Conservation (phyloP, 2,113 vertebrate genomes). For the Scomber scombrus region DNA sequence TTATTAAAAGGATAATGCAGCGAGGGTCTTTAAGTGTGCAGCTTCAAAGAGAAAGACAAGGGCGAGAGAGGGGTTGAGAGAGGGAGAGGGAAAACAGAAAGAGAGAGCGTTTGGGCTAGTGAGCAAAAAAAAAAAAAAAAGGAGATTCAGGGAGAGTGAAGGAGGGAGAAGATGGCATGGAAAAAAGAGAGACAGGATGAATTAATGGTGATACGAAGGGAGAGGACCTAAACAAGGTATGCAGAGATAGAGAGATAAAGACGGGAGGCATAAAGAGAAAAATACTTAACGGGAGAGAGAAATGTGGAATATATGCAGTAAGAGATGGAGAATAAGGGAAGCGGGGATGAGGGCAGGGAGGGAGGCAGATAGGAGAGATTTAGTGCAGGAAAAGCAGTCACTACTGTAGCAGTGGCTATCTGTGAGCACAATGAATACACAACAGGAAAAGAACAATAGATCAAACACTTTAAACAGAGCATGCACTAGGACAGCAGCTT, state of each 20-base stretch:
- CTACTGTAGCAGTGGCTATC: slow-evolving; percentile 8
- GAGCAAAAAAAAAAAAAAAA: slow-evolving; percentile 25
- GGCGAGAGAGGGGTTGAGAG: slow-evolving; percentile 36
- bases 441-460: not conserved
- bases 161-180: not conserved
- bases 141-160: not conserved
- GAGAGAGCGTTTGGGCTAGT: slow-evolving; percentile 29
- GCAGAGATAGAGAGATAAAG: slow-evolving; percentile 19
- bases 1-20: slow-evolving; percentile 85
- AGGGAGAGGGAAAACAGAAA: slow-evolving; percentile 33
- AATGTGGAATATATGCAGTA: not conserved
- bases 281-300: slow-evolving; percentile 11
- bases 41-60: slow-evolving; percentile 80
- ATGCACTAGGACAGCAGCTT: not conserved
- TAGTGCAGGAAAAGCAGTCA: slow-evolving; percentile 12
- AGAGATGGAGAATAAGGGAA: slow-evolving; percentile 36
- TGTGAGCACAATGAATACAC: slow-evolving; percentile 11
- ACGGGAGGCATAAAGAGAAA: slow-evolving; percentile 30
- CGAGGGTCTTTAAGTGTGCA: slow-evolving; percentile 84
- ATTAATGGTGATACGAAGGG: slow-evolving; percentile 18
- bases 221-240: not conserved
- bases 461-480: slow-evolving; percentile 16
- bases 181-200: slow-evolving; percentile 11
- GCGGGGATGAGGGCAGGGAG: slow-evolving; percentile 24
- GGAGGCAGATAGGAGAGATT: slow-evolving; percentile 27